A percentile compares a stretch with the other conserved stretches of the same genome.
Conservation (phyloP, 2,797 vertebrate genomes). For the Otolemur crassicaudatus region DNA sequence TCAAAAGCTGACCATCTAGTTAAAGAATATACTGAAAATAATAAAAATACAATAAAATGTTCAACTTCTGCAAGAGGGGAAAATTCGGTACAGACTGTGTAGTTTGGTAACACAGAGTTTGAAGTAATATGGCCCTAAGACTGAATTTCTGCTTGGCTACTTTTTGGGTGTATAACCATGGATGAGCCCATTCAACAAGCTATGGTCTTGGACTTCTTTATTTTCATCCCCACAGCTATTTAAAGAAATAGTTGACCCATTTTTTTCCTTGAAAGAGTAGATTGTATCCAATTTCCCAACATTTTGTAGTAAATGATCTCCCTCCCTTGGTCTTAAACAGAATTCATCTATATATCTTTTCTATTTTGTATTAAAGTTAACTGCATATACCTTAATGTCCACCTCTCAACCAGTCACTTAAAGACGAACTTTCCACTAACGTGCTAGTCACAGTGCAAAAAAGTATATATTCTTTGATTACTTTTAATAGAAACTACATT, state of each 20-base stretch:
- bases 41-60: constrained; percentile 24
- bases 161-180: background rate
- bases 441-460: background rate
- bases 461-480: constrained; percentile 32
- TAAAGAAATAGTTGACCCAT: background rate
- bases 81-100: constrained; percentile 13
- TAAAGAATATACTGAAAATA: constrained; percentile 29
- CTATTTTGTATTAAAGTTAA: constrained; percentile 35
- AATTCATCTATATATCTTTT: background rate
- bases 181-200: background rate
- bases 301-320: constrained; percentile 29
- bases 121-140: background rate
- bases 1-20: background rate
- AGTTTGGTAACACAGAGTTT: background rate
- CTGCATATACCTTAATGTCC: background rate
- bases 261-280: constrained; percentile 44
- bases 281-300: constrained; percentile 12
- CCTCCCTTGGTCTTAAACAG: background rate
- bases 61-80: background rate
- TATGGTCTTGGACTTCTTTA: constrained; percentile 1
- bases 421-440: constrained; percentile 26
- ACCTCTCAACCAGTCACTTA: constrained; percentile 1
- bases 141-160: background rate
- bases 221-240: constrained; percentile 27
- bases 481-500: constrained; percentile 44